Evolutionary conservation across 2,797 vertebrate species (phyloP), one percentile per base, ranked within the genome.

Genomic region (Cuculus canorus): DNA sequence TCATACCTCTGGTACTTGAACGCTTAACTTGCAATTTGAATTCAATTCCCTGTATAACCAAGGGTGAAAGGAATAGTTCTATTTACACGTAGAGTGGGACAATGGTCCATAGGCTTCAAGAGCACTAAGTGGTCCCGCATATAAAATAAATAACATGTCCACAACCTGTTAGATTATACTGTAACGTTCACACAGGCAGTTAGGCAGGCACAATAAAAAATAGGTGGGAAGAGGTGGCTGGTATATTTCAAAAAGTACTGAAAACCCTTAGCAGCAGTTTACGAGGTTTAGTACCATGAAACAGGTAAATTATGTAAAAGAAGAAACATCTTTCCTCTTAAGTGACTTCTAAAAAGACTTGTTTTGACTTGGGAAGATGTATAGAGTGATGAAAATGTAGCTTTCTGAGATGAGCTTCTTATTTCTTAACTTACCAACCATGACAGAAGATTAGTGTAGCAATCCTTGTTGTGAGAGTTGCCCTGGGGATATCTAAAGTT

Each of bases 191-290:
- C 59, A 47, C 17, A 69, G 32, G 24, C 21, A 48, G 32, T 72
- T 85, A 45, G 9, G 39, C 9, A 71, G 28, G 9, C 5, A 17
- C 9, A 79, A 56, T 33, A 72, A 68, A 85, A 90, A 84, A 19
- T 17, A 66, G 5, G 7, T 64, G 35, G 92, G 69, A 95, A 95
- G 82, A 92, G 59, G 47, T 87, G 92, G 91, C 54, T 63, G 76
- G 63, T 33, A 81, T 76, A 9, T 71, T 84, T 82, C 35, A 81
- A 91, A 91, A 95, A 92, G 33, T 30, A 68, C 21, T 37, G 87
- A 91, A 95, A 96, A 56, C 3, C 73, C 88, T 43, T 59, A 88
- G 25, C 76, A 88, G 72, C 73, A 90, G n/a, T 79, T 66, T 84
- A 76, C 27, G 15, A 47, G 28, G 19, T 78, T 91, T 45, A 52